Evolutionary conservation across 35 echinoderm and acorn worm genomes (phyloP), one percentile per base, ranked within the genome.

Genomic region (Ophioderma brevispina): DNA sequence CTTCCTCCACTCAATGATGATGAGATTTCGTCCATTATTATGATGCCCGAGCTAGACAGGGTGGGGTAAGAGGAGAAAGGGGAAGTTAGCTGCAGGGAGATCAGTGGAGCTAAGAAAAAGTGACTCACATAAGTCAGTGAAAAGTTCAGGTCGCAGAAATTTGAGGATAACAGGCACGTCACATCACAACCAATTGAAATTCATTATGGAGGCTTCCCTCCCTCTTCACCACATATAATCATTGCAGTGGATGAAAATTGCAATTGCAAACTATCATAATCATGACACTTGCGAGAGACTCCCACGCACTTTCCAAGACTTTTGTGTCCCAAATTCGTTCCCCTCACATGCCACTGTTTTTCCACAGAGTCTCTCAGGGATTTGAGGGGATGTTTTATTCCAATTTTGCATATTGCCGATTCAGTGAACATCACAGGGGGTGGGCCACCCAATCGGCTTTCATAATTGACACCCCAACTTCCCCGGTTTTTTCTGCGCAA

Each of bases 201-300:
- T 70, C n/a, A 8, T 15, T 70, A 15, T 15, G 28, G 5, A 70
- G n/a, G 59, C 5, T 70, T 70, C 59, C 59, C 10, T 70, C 59
- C 59, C 59, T 25, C 15, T 25, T 3, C 59, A 70, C 2, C 23
- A 18, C 59, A n/a, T 52, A 52, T 52, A 70, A 70, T 70, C 59
- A 70, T 30, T n/a, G n/a, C 59, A 13, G n/a, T 70, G 59, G 59
- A 70, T 70, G 59, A 70, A 70, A 70, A 15, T 70, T 8, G 10
- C 10, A 70, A 70, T 70, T 70, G n/a, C 59, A n/a, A n/a, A 70
- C 59, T 70, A 70, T 70, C 59, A 70, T 70, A 70, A 70, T 70
- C 10, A 70, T 70, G 59, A 70, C 59, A 25, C 59, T n/a, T 13
- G 59, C 59, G n/a, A 4, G 46, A 21, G 21, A 21, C 46, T 11